Evolutionary conservation across 1,140 invertebrate species (phyloP), one percentile per base, ranked within the genome.

Genomic region (Rhopalosiphum maidis): DNA sequence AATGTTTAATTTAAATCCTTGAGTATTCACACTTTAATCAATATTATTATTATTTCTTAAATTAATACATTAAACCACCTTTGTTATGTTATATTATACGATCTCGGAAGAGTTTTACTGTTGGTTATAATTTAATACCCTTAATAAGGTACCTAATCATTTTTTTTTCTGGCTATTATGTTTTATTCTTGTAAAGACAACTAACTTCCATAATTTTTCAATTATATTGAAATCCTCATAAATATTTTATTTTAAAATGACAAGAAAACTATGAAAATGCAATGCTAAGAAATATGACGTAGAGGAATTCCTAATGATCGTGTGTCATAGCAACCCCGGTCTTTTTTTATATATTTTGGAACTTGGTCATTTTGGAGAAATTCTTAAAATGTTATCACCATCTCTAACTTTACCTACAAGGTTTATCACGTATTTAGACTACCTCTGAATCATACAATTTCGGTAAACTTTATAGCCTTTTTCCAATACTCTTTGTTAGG

Each of bases 301-400:
- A 7, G 41, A 41, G 90, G 41, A 91, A 91, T 91, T 82, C 90
- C 43, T 25, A 82, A 91, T 48, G n/a, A 46, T 77, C 68, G 22
- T 15, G 46, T 91, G 43, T 35, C 68, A 83, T 91, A n/a, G 60
- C 60, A 91, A 91, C 68, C 41, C 9, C 22, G 46, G n/a, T 35
- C 2, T n/a, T 82, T 82, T 77, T 77, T 11, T 35, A 35, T 48
- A 46, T 18, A 41, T 82, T 68, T 35, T 68, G 51, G 23, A 68
- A 51, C 22, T n/a, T 30, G 18, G 22, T 82, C 41, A 48, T 83
- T 83, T 48, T n/a, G n/a, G 35, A 11, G 90, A 83, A 91, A 91
- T 91, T 23, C 68, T 37, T 8, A 83, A 91, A 91, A 77, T 82
- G 23, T 91, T 91, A 30, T 43, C 25, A 46, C 54, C 9, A 30